Percentiles rank a stretch among this genome's conserved stretches.
These are phyloP conservation scores for Fundulus diaphanus DNA, from an alignment of 2,797 vertebrate genomes.

Conservation along the genomic window DNA sequence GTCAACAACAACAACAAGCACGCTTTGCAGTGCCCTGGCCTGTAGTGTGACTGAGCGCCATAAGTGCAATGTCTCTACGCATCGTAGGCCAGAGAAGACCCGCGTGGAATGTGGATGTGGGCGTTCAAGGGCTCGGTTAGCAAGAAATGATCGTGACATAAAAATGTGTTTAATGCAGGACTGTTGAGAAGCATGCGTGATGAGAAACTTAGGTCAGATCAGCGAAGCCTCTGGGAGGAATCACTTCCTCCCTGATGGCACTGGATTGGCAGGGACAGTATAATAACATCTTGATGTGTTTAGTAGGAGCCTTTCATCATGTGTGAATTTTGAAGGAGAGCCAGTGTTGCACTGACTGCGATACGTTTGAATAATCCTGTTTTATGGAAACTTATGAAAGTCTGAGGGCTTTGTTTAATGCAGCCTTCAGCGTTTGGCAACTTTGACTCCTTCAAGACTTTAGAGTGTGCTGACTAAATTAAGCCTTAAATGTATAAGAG, in stretches of 20 bases:
- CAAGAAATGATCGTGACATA: not conserved
- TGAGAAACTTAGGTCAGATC: not conserved
- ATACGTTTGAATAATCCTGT: not conserved
- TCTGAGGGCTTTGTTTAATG: not conserved
- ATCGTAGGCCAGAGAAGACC: not conserved
- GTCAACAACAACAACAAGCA: too few relatives aligned
- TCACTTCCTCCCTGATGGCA: not conserved
- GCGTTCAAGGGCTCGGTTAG: not conserved
- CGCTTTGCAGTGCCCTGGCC: not conserved
- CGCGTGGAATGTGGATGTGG: not conserved
- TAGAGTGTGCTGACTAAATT: not conserved
- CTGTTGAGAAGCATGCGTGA: not conserved
- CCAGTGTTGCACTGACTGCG: not conserved
- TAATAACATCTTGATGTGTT: slow-evolving; percentile 1
- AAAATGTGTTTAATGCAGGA: not conserved
- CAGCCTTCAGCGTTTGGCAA: not conserved
- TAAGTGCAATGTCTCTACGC: not conserved
- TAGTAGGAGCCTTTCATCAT: not conserved
- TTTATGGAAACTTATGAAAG: not conserved
- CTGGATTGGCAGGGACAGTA: not conserved
- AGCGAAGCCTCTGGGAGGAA: not conserved
- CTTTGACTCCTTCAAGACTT: not conserved
- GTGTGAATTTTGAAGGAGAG: not conserved
- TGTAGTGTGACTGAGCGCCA: not conserved
- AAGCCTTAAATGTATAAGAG: not conserved